Conservation (phyloP, 2,113 vertebrate species). For the Nanorana parkeri region DNA sequence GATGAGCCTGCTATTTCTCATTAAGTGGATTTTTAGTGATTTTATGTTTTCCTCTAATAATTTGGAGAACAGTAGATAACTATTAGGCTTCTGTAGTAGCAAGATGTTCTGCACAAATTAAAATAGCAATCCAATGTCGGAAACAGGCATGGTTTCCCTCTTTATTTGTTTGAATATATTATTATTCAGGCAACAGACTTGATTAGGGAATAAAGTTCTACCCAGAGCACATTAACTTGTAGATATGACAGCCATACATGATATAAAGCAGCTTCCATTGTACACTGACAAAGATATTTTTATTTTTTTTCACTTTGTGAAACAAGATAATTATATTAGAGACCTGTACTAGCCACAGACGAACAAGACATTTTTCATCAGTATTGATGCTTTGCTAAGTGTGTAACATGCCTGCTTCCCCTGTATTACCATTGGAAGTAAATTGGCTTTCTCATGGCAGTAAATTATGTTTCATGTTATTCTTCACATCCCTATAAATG, state of each 20-base stretch:
- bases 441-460: neutral
- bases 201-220: slow-evolving; percentile 7
- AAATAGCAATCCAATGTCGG: neutral
- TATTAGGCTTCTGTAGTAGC: neutral
- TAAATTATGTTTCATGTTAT: neutral
- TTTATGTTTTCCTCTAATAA: neutral
- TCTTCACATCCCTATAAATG: neutral
- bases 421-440: neutral
- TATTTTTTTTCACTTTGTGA: slow-evolving; percentile 1
- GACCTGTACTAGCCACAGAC: neutral
- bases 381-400: neutral
- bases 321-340: slow-evolving; percentile 23
- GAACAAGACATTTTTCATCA: slow-evolving; percentile 2
- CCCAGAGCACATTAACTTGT: neutral
- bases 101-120: neutral
- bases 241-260: slow-evolving; percentile 15
- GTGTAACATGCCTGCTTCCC: no score
- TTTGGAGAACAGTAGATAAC: neutral
- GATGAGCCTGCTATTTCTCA: neutral
- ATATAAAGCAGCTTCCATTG: slow-evolving; percentile 15
- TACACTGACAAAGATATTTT: slow-evolving; percentile 10
- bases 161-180: slow-evolving; percentile 9
- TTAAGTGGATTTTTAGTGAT: neutral
- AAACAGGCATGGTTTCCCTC: neutral
- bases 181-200: slow-evolving; percentile 5